Conservation (phyloP, 1,140 invertebrate genomes). For the Drosophila arawakana region DNA sequence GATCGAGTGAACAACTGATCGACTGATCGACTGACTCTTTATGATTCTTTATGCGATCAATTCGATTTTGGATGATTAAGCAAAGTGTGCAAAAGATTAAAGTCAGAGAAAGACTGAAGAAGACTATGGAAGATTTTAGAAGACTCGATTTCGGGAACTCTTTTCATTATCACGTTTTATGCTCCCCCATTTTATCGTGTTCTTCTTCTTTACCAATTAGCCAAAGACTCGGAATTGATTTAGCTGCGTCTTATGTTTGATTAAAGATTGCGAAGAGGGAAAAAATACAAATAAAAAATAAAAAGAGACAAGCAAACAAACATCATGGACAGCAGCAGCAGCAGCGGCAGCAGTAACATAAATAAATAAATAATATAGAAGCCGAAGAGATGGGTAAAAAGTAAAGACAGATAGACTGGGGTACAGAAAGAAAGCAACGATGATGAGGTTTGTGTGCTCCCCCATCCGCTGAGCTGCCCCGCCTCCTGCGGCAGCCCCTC, state of each 20-base stretch:
- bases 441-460: constrained; percentile 15
- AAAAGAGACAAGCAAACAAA: constrained; percentile 30
- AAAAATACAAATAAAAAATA: not conserved
- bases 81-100: constrained; percentile 20
- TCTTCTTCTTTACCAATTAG: constrained; percentile 27
- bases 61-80: constrained; percentile 38
- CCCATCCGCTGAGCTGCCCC: constrained; percentile 1
- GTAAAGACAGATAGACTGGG: constrained; percentile 11
- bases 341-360: constrained; percentile 29
- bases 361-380: constrained; percentile 41
- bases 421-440: constrained; percentile 7
- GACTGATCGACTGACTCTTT: not conserved
- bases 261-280: constrained; percentile 27
- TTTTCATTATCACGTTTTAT: constrained; percentile 26
- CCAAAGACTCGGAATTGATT: constrained; percentile 33
- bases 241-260: constrained; percentile 33
- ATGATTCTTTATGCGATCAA: constrained; percentile 23
- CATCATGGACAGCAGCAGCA: constrained; percentile 19
- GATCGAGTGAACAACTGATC: constrained; percentile 18
- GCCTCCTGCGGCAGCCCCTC: not conserved
- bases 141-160: constrained; percentile 13
- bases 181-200: constrained; percentile 12
- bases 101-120: not conserved
- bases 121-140: not conserved
- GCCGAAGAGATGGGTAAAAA: constrained; percentile 15